phyloP scores from a whole-genome alignment of 2,113 vertebrate genomes.

The Corythornis madagascariensis region DNA sequence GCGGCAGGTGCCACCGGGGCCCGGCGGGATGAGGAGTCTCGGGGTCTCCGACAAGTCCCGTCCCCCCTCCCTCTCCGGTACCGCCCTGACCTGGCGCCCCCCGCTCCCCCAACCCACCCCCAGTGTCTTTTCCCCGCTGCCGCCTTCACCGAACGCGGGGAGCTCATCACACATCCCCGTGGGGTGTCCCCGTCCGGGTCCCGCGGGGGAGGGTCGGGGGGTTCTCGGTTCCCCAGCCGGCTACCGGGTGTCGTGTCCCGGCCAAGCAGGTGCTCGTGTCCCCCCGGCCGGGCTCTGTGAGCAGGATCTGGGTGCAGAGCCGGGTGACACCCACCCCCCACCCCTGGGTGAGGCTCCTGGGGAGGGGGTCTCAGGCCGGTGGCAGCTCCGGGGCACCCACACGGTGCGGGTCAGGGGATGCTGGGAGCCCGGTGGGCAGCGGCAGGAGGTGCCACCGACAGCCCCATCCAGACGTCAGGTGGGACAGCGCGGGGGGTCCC shows the following conservation, averaged over 20 bases:
- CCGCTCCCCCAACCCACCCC: not conserved
- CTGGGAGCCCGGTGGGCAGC: not conserved
- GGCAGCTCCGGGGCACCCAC: not conserved
- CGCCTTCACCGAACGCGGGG: not conserved
- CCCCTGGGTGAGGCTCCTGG: not conserved
- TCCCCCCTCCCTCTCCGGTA: not conserved
- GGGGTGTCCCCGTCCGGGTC: not conserved
- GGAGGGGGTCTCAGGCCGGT: not conserved
- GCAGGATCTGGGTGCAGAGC: not conserved
- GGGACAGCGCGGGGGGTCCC: fast-evolving
- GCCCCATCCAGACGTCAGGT: constrained; percentile 66
- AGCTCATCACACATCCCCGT: not conserved
- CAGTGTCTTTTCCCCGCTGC: not conserved
- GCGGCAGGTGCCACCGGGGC: not conserved
- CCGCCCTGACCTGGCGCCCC: not conserved
- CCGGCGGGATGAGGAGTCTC: not conserved
- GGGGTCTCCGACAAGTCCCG: not conserved
- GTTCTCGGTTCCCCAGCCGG: not conserved
- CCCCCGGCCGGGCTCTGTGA: not conserved
- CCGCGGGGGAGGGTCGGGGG: not conserved
- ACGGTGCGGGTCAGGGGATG: fast-evolving
- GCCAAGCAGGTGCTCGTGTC: not conserved
- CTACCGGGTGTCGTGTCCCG: not conserved
- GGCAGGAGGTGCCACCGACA: constrained; percentile 65
- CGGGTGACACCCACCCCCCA: not conserved